phyloP scores from a whole-genome alignment of 2,797 vertebrate genomes.

The Ceryle rudis region DNA sequence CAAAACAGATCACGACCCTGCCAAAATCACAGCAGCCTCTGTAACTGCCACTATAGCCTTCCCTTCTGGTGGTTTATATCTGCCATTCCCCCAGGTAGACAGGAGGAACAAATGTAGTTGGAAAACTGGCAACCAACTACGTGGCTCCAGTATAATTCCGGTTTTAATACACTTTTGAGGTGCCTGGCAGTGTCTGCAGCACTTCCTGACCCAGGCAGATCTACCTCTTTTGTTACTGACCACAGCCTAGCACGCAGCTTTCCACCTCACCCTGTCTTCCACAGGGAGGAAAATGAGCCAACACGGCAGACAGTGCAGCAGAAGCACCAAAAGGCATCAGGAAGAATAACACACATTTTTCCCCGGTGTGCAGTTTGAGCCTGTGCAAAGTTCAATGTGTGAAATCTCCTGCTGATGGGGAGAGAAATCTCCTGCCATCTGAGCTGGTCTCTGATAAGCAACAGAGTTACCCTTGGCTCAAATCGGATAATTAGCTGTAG shows the following conservation, averaged over 20 bases:
- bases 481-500: neutral
- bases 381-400: neutral
- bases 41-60: neutral
- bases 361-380: accelerated
- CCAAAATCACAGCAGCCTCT: neutral
- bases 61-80: neutral
- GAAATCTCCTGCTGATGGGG: neutral
- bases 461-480: neutral
- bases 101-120: neutral
- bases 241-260: neutral
- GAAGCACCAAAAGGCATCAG: neutral
- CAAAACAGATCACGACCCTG: neutral
- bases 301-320: neutral
- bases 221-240: neutral
- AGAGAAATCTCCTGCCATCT: neutral
- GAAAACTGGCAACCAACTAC: neutral
- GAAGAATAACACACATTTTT: neutral
- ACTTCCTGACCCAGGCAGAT: neutral
- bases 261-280: neutral
- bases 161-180: neutral
- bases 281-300: neutral
- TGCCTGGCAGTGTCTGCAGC: neutral
- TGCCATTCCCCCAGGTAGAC: neutral
- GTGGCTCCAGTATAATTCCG: neutral
- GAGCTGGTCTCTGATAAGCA: neutral